phyloP scores from a whole-genome alignment of 1,140 invertebrate genomes.

The Akabosia matsudoensis region DNA sequence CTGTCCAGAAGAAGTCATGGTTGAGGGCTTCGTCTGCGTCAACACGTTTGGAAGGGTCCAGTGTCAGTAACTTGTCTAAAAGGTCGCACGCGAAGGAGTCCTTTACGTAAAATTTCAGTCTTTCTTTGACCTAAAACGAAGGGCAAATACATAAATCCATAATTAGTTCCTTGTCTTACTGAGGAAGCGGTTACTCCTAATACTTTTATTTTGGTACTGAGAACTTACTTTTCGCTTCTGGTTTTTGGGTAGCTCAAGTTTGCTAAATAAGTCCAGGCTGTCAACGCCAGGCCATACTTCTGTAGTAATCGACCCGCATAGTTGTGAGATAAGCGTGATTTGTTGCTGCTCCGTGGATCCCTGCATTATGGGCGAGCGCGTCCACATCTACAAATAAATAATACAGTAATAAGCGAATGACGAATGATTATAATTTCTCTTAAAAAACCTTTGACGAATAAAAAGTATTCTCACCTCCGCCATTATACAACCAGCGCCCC shows the following conservation, averaged over 20 bases:
- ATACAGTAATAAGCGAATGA: not conserved
- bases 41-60: constrained; percentile 86
- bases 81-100: constrained; percentile 89
- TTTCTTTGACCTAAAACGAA: constrained; percentile 70
- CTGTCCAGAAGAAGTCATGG: constrained; percentile 97
- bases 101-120: constrained; percentile 86
- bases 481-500: constrained; percentile 99
- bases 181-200: too few relatives aligned
- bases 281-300: constrained; percentile 95
- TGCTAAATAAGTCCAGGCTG: constrained; percentile 83
- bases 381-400: constrained; percentile 84
- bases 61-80: constrained; percentile 83
- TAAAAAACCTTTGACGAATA: too few relatives aligned
- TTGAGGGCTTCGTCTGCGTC: constrained; percentile 91
- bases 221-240: constrained; percentile 77
- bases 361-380: constrained; percentile 71
- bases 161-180: too few relatives aligned
- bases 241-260: constrained; percentile 84
- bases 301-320: constrained; percentile 92
- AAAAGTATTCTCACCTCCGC: constrained; percentile 58
- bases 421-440: not conserved
- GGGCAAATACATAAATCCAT: too few relatives aligned
- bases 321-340: constrained; percentile 86
- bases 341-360: constrained; percentile 96
- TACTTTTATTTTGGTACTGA: too few relatives aligned